Percentiles rank a stretch among this genome's conserved stretches.
phyloP scores from a whole-genome alignment of 1,140 invertebrate species.

The Drosophila takahashii region DNA sequence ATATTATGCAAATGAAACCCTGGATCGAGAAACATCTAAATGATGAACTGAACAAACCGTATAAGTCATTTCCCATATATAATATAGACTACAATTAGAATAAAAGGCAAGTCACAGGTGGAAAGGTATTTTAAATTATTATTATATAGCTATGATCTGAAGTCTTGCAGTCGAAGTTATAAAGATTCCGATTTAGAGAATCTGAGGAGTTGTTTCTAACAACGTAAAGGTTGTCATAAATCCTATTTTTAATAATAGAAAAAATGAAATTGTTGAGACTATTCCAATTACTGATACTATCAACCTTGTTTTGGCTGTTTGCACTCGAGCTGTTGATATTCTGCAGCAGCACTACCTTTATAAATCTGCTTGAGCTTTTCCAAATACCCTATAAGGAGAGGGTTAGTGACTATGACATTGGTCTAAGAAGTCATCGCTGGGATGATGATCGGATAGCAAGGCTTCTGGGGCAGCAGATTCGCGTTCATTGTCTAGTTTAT shows the following conservation, averaged over 20 bases:
- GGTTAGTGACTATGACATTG: constrained; percentile 15
- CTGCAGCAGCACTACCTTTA: neutral
- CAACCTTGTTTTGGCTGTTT: constrained; percentile 8
- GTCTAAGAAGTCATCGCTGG: constrained; percentile 26
- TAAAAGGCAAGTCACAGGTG: neutral
- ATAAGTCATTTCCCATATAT: neutral
- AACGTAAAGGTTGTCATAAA: neutral
- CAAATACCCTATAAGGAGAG: constrained; percentile 43
- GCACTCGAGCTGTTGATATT: constrained; percentile 18
- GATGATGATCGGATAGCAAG: constrained; percentile 86
- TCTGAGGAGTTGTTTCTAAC: neutral
- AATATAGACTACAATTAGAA: neutral
- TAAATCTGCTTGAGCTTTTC: neutral
- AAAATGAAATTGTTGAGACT: neutral
- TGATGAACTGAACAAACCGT: neutral
- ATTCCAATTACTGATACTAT: neutral
- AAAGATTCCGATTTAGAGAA: no score
- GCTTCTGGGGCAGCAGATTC: constrained; percentile 92
- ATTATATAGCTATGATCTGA: no score
- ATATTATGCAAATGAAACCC: constrained; percentile 85
- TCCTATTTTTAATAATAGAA: neutral
- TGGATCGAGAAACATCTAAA: constrained; percentile 3
- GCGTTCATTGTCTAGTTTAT: constrained; percentile 89
- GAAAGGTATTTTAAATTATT: no score
- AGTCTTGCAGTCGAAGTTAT: no score